Evolutionary conservation across 2,888 invertebrate genomes (phyloP).

Genomic region (Synergus laeviventris): DNA sequence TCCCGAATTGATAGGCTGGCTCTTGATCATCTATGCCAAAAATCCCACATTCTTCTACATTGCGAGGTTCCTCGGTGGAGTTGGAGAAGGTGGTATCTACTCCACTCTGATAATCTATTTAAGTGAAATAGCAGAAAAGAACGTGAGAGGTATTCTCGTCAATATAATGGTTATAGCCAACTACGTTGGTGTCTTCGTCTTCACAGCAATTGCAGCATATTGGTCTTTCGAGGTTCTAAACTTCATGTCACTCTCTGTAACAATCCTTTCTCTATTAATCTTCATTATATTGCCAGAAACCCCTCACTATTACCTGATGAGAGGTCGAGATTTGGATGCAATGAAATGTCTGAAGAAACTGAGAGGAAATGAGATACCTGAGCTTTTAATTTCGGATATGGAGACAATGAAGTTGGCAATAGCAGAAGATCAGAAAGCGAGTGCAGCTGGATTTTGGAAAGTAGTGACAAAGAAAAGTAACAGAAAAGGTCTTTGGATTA

Average conservation of each 20-base stretch:
- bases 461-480: constrained; percentile 12
- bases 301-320: constrained; percentile 13
- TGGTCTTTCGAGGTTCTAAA: constrained; percentile 30
- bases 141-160: constrained; percentile 27
- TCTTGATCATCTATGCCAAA: constrained; percentile 33
- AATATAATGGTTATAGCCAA: constrained; percentile 37
- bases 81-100: constrained; percentile 29
- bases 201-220: constrained; percentile 30
- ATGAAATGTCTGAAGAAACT: constrained; percentile 30
- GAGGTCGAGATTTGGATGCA: constrained; percentile 14
- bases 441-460: constrained; percentile 18
- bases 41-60: constrained; percentile 17
- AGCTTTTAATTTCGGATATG: constrained; percentile 10
- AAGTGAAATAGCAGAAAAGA: constrained; percentile 38
- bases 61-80: constrained; percentile 21
- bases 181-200: constrained; percentile 28
- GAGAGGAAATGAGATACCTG: neutral
- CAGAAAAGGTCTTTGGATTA: constrained; percentile 14
- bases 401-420: constrained; percentile 29
- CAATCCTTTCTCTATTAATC: constrained; percentile 19
- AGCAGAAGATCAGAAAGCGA: constrained; percentile 32
- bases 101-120: constrained; percentile 29
- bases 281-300: constrained; percentile 32
- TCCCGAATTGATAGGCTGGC: constrained; percentile 23
- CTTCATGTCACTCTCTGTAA: constrained; percentile 18